Conservation (phyloP, 2,113 vertebrate genomes). For the Pristiophorus japonicus region DNA sequence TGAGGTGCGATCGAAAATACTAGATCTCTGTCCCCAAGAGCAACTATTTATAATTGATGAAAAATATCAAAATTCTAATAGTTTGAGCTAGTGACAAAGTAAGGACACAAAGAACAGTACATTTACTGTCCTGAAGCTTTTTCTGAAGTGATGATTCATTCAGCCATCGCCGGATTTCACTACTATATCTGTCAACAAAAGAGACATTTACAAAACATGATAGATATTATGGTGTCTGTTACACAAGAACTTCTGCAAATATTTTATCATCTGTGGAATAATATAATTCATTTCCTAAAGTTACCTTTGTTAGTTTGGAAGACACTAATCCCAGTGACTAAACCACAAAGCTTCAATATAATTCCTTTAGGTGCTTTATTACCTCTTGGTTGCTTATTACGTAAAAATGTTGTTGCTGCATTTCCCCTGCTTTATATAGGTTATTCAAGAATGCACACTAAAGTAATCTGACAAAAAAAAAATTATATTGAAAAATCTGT, state of each 20-base stretch:
- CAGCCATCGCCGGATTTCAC: background rate
- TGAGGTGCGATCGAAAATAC: background rate
- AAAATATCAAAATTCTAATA: background rate
- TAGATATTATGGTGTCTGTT: slow-evolving; percentile 21
- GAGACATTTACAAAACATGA: slow-evolving; percentile 3
- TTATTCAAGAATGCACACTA: background rate
- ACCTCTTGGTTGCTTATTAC: background rate
- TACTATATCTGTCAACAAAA: slow-evolving; percentile 13
- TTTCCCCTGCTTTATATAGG: background rate
- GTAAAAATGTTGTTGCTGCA: background rate
- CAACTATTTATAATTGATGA: background rate
- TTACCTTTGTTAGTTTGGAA: background rate
- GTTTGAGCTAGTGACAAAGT: too few species aligned
- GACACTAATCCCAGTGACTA: background rate
- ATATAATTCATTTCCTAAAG: background rate
- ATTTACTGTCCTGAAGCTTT: slow-evolving; percentile 1
- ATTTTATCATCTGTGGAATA: background rate
- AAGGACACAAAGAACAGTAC: background rate
- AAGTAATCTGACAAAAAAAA: background rate
- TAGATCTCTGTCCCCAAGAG: background rate
- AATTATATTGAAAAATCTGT: background rate
- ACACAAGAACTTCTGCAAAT: background rate
- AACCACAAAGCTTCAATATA: background rate
- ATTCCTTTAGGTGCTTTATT: background rate
- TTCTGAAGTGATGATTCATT: slow-evolving; percentile 10